Base-by-base conservation (phyloP, 2,888 invertebrate species). In the Atethmia centrago region DNA sequence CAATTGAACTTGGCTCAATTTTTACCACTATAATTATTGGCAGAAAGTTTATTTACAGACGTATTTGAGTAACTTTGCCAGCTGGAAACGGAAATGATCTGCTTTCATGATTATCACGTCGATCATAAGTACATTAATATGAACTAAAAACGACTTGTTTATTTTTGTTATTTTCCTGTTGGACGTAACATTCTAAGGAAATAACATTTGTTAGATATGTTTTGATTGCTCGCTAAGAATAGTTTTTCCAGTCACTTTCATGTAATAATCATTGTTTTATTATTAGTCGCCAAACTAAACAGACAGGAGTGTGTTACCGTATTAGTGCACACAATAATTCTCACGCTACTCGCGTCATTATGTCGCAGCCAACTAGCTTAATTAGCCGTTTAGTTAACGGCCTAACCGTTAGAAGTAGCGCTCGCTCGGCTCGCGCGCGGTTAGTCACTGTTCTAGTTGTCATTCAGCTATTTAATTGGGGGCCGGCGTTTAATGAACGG, bases 31-130 rank as follows among this genome's bases (percentile, higher is more conserved):
- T 1, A 19, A 2, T 31, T 58, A 31, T 63, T 77, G 58, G 56
- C 71, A 40, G n/a, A 47, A 56, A 42, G 10, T 55, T 58, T 79
- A 58, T 79, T 72, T 78, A 68, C 47, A 47, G 21, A 47, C 40
- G 67, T 62, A 58, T 77, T 51, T 47, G 45, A 56, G 45, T 56
- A 31, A 61, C 21, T 64, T 47, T 19, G 68, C 64, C 64, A 59
- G 16, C 49, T 49, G 31, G 42, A 47, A 78, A 61, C 72, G 80
- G 79, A 80, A 72, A 83, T 61, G 59, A 71, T 72, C 51, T 71
- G 65, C 47, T 83, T 67, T 70, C 71, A 68, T 65, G 19, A 55
- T 31, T 14, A 1, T 47, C 78, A 49, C 80, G 83, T 83, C 72
- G 72, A 58, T 58, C 56, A 63, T 62, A 77, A 47, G 69, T 67